Conservation (phyloP, 2,113 vertebrate genomes). For the Chloropsis cyanopogon region DNA sequence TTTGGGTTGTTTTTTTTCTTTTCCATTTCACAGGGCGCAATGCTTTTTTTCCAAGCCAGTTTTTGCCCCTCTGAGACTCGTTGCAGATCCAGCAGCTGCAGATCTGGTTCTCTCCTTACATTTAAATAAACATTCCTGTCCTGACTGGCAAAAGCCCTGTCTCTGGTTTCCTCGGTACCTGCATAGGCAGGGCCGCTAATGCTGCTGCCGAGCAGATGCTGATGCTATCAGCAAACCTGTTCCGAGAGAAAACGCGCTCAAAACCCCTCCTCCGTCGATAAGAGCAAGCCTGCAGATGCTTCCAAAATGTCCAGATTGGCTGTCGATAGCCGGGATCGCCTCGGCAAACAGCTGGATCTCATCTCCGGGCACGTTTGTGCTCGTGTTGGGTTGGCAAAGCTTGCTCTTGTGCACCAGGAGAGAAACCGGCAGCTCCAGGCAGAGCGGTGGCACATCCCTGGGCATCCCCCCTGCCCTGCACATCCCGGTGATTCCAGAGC, state of each 20-base stretch:
- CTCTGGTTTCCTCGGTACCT: slow-evolving; percentile 14
- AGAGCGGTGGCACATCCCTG: fast-evolving
- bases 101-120: slow-evolving; percentile 29
- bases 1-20: not conserved
- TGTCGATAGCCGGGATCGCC: fast-evolving
- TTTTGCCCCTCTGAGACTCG: not conserved
- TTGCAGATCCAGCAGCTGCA: slow-evolving; percentile 1
- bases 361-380: not conserved
- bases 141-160: slow-evolving; percentile 10
- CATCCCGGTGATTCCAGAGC: fast-evolving
- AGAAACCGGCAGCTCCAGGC: not conserved
- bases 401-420: not conserved
- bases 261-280: not conserved
- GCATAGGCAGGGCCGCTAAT: not conserved
- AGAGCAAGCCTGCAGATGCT: not conserved
- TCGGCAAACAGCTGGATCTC: not conserved
- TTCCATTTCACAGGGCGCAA: not conserved
- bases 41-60: not conserved
- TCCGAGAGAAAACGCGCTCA: not conserved
- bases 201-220: not conserved
- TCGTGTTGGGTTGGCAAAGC: fast-evolving
- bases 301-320: not conserved
- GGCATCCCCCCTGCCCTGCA: fast-evolving
- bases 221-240: slow-evolving; percentile 12
- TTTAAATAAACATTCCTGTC: slow-evolving; percentile 52